A percentile compares a stretch with the other conserved stretches of the same genome.
Conservation (phyloP, 2,113 vertebrate species). For the Cottus gobio region DNA sequence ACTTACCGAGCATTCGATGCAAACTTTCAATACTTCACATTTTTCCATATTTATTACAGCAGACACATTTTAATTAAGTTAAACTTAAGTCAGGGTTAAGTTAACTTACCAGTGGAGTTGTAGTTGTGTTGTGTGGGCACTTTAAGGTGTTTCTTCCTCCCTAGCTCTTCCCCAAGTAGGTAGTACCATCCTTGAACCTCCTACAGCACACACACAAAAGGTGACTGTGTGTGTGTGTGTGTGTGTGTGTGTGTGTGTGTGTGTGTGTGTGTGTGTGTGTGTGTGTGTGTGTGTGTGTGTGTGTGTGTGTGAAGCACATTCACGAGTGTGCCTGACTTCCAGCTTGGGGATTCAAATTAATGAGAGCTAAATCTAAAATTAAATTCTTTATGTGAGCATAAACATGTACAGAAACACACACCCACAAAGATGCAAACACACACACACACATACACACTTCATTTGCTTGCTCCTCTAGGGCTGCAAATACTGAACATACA, state of each 20-base stretch:
- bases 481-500: slow-evolving; percentile 22
- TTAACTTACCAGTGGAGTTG: slow-evolving; percentile 63
- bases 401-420: slow-evolving; percentile 20
- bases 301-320: neutral
- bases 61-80: neutral
- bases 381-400: slow-evolving; percentile 31
- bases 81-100: neutral
- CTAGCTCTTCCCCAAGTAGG: slow-evolving; percentile 88
- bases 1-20: neutral
- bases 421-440: slow-evolving; percentile 1
- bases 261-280: neutral
- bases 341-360: slow-evolving; percentile 36
- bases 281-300: neutral
- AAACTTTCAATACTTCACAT: neutral
- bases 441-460: slow-evolving; percentile 21
- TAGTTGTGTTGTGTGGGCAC: slow-evolving; percentile 79
- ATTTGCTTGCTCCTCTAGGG: slow-evolving; percentile 46
- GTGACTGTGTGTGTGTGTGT: neutral
- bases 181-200: slow-evolving; percentile 92
- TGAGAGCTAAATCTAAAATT: slow-evolving; percentile 37
- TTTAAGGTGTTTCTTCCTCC: slow-evolving; percentile 91
- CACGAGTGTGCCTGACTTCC: neutral
- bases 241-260: neutral
- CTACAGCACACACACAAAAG: slow-evolving; percentile 68
- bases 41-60: neutral